phyloP scores from a whole-genome alignment of 2,113 vertebrate genomes.

The Neodontobutis hainanensis region DNA sequence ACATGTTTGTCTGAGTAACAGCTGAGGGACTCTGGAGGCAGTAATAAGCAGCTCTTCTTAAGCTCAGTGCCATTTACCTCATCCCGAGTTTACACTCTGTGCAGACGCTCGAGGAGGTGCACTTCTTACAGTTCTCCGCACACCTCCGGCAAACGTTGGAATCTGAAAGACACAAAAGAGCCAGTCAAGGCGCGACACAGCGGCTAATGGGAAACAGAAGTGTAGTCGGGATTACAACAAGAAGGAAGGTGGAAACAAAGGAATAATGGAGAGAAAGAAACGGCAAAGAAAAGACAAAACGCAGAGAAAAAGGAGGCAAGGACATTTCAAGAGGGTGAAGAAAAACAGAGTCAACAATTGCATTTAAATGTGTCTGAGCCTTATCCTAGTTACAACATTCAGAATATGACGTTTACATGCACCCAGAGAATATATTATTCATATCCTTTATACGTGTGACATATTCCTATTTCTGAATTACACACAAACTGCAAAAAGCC shows the following conservation, averaged over 20 bases:
- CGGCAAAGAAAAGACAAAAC: conserved; percentile 21
- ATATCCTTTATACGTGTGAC: no score
- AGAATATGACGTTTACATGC: no score
- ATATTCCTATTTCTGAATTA: no score
- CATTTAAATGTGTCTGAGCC: no score
- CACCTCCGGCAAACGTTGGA: conserved; percentile 90
- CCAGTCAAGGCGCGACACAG: conserved; percentile 13
- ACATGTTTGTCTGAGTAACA: neutral
- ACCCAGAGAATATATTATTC: no score
- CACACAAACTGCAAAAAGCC: no score
- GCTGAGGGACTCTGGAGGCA: neutral
- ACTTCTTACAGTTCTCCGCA: conserved; percentile 91
- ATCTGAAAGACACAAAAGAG: conserved; percentile 75
- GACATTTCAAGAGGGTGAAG: no score
- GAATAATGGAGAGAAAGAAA: conserved; percentile 21
- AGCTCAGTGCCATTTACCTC: conserved; percentile 80
- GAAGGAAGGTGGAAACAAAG: conserved; percentile 2
- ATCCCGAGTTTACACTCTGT: conserved; percentile 92
- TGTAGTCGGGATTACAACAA: conserved; percentile 12
- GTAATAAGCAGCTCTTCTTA: neutral
- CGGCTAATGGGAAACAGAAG: conserved; percentile 32
- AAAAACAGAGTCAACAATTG: no score
- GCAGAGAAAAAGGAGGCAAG: conserved; percentile 13
- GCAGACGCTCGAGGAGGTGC: conserved; percentile 85
- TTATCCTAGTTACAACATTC: no score